These are phyloP conservation scores for Danio aesculapii DNA, from an alignment of 2,797 vertebrate genomes.

Conservation along the genomic window DNA sequence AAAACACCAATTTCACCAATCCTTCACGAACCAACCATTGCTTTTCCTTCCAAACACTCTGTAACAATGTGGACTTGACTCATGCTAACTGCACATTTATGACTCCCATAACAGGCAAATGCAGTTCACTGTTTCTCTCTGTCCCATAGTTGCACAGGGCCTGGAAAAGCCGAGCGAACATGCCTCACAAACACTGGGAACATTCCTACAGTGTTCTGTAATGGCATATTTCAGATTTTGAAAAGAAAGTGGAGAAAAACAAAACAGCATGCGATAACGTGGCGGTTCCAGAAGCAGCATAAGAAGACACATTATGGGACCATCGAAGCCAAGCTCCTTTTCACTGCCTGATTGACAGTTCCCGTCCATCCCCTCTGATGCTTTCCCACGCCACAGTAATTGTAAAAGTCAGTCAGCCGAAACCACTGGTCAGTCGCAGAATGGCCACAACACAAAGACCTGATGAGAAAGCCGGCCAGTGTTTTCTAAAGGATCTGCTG, in stretches of 20 bases:
- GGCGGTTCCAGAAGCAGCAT: constrained; percentile 44
- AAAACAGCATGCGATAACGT: constrained; percentile 25
- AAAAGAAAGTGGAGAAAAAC: constrained; percentile 39
- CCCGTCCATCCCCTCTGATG: constrained; percentile 67
- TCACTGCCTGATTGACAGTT: constrained; percentile 76
- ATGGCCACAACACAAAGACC: constrained; percentile 72
- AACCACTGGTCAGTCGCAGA: constrained; percentile 74
- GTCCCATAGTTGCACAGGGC: constrained; percentile 40
- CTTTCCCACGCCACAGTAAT: constrained; percentile 75
- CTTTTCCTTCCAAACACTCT: background rate
- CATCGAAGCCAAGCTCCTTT: constrained; percentile 47
- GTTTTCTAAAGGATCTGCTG: constrained; percentile 67
- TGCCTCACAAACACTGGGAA: constrained; percentile 51
- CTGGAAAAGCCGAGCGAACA: constrained; percentile 36
- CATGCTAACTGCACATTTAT: constrained; percentile 3
- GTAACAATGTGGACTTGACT: background rate
- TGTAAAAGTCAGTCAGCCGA: constrained; percentile 74
- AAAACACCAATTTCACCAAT: background rate
- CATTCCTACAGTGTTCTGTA: constrained; percentile 49
- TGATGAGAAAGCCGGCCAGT: constrained; percentile 62
- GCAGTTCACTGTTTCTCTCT: constrained; percentile 23
- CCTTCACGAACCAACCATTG: background rate
- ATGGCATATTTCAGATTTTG: constrained; percentile 49
- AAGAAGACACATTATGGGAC: constrained; percentile 55
- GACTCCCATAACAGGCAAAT: constrained; percentile 36